phyloP scores from a whole-genome alignment of 2,113 vertebrate genomes.

The Nymphicus hollandicus region DNA sequence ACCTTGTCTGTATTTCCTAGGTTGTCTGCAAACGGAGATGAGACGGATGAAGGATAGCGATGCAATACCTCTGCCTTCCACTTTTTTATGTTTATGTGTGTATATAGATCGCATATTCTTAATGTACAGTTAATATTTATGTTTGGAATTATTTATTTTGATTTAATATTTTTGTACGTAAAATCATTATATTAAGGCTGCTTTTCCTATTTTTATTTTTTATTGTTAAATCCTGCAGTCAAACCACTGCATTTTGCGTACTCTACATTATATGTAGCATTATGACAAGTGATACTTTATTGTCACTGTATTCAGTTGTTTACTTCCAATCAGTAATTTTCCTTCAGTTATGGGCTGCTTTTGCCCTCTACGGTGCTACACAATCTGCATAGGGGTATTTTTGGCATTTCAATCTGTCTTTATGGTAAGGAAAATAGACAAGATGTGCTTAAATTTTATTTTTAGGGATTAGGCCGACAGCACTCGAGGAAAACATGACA shows the following conservation, averaged over 20 bases:
- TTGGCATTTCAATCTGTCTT: constrained; percentile 68
- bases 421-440: constrained; percentile 42
- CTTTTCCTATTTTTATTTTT: constrained; percentile 67
- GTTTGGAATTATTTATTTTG: constrained; percentile 85
- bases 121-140: constrained; percentile 87
- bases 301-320: constrained; percentile 81
- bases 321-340: constrained; percentile 75
- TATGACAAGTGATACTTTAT: constrained; percentile 77
- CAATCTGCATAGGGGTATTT: constrained; percentile 62
- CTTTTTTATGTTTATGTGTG: constrained; percentile 60
- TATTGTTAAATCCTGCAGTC: constrained; percentile 73
- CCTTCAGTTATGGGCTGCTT: constrained; percentile 66
- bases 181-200: constrained; percentile 81
- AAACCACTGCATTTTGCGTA: constrained; percentile 79
- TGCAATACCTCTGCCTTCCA: constrained; percentile 83
- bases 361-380: constrained; percentile 76
- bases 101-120: constrained; percentile 73
- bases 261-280: constrained; percentile 82
- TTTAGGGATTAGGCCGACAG: constrained; percentile 49
- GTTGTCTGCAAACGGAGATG: constrained; percentile 53
- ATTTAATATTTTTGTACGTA: constrained; percentile 86
- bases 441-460: constrained; percentile 55
- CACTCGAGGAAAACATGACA: constrained; percentile 54
- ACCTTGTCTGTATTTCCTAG: constrained; percentile 45
- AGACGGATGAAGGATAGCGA: constrained; percentile 77